These are phyloP conservation scores for Cremastinae sp. DNA, from an alignment of 2,888 invertebrate genomes.

Conservation along the genomic window DNA sequence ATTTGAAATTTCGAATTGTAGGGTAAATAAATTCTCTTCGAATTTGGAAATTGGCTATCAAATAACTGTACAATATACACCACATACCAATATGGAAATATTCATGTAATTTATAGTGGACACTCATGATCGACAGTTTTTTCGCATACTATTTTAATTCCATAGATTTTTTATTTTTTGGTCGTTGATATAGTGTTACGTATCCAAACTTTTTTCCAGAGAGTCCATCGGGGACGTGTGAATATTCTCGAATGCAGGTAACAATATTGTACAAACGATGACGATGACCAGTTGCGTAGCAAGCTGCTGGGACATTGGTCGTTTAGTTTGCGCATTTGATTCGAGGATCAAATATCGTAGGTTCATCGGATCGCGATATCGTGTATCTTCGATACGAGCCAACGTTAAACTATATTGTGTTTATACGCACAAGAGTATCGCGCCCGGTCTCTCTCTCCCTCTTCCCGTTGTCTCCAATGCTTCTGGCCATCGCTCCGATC, in stretches of 20 bases:
- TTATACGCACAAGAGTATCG: constrained; percentile 16
- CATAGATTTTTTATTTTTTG: too few species aligned
- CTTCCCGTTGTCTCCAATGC: constrained; percentile 8
- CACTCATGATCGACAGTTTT: too few species aligned
- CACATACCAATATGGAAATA: too few species aligned
- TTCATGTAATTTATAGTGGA: too few species aligned
- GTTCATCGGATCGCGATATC: constrained; percentile 22
- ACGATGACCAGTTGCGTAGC: constrained; percentile 9
- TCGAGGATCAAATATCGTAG: constrained; percentile 42
- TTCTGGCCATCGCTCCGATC: constrained; percentile 29
- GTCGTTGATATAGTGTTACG: too few species aligned
- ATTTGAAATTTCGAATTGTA: too few species aligned
- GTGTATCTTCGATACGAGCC: constrained; percentile 12
- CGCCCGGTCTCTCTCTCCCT: constrained; percentile 17
- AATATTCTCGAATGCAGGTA: not conserved
- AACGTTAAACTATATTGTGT: constrained; percentile 2
- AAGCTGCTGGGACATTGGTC: constrained; percentile 1
- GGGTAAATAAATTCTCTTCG: too few species aligned
- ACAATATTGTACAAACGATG: not conserved
- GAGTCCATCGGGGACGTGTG: too few species aligned
- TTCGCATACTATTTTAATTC: too few species aligned
- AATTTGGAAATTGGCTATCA: too few species aligned
- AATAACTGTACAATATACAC: too few species aligned
- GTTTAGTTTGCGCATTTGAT: constrained; percentile 37
- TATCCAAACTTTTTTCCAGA: too few species aligned